These are phyloP conservation scores for Callionymus lyra DNA, from an alignment of 2,113 vertebrate species.

Conservation along the genomic window DNA sequence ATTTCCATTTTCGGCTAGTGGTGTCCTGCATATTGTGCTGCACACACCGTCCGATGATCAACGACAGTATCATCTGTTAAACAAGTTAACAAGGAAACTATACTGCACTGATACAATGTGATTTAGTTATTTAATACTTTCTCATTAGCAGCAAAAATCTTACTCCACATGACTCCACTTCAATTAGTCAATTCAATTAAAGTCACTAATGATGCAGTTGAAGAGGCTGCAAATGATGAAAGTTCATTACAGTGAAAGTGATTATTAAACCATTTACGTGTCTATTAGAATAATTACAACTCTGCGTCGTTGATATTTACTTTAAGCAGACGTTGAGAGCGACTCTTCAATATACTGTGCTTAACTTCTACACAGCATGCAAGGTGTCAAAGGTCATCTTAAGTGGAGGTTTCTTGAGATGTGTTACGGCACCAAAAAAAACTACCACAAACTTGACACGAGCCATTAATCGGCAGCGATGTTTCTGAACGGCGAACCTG, in stretches of 20 bases:
- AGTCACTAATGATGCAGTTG: slow-evolving; percentile 48
- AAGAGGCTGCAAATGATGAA: slow-evolving; percentile 39
- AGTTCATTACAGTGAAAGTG: slow-evolving; percentile 44
- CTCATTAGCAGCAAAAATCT: slow-evolving; percentile 60
- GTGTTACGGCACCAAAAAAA: slow-evolving; percentile 13
- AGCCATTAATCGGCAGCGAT: slow-evolving; percentile 26
- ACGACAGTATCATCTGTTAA: too few relatives aligned
- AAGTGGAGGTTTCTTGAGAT: slow-evolving; percentile 10
- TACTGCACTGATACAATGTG: slow-evolving; percentile 33
- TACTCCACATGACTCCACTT: slow-evolving; percentile 46
- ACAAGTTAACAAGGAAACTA: too few relatives aligned
- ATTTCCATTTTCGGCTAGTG: too few relatives aligned
- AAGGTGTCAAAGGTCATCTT: slow-evolving; percentile 22
- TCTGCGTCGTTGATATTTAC: too few relatives aligned
- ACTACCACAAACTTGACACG: slow-evolving; percentile 21
- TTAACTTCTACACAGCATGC: background rate
- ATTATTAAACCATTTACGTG: slow-evolving; percentile 51
- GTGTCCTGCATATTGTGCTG: too few relatives aligned
- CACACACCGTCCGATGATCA: too few relatives aligned
- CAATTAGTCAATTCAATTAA: slow-evolving; percentile 69
- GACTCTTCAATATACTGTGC: too few relatives aligned
- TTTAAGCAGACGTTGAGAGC: too few relatives aligned
- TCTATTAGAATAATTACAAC: slow-evolving; percentile 27
- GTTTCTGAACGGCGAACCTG: slow-evolving; percentile 36
- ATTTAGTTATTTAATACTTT: slow-evolving; percentile 55